Evolutionary conservation across 2,888 invertebrate genomes (phyloP).

Genomic region (Drosophila meridiana): DNA sequence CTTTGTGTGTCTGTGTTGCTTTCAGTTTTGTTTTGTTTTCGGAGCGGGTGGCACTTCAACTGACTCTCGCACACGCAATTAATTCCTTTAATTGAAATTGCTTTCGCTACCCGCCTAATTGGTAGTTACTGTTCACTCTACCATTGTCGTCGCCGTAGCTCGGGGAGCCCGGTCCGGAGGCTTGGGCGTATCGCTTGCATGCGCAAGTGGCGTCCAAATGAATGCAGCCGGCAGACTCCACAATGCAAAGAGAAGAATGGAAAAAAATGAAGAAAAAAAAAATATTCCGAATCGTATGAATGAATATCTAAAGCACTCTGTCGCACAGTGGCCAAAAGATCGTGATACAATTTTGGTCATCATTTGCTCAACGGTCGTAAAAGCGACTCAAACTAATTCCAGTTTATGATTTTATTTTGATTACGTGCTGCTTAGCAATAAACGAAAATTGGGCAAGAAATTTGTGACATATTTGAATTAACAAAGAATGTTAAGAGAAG

Average conservation of each 20-base stretch:
- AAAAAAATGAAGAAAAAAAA: constrained; percentile 17
- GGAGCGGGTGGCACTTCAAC: constrained; percentile 48
- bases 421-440: constrained; percentile 19
- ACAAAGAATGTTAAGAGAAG: not conserved
- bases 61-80: constrained; percentile 75
- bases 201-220: constrained; percentile 70
- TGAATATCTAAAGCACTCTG: constrained; percentile 55
- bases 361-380: constrained; percentile 22
- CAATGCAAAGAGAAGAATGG: constrained; percentile 32
- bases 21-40: not conserved
- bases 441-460: constrained; percentile 10
- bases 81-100: constrained; percentile 80
- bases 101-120: constrained; percentile 78
- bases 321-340: constrained; percentile 38
- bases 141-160: constrained; percentile 18
- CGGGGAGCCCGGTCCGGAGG: constrained; percentile 15
- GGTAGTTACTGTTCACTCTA: constrained; percentile 67
- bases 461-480: constrained; percentile 12
- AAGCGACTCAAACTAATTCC: constrained; percentile 35
- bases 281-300: constrained; percentile 41
- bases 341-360: not conserved
- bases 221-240: constrained; percentile 62
- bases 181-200: constrained; percentile 68
- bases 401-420: constrained; percentile 42
- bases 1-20: not conserved